Evolutionary conservation across 2,797 vertebrate species (phyloP), one percentile per base, ranked within the genome.

Genomic region (Phrynocephalus vlangalii): DNA sequence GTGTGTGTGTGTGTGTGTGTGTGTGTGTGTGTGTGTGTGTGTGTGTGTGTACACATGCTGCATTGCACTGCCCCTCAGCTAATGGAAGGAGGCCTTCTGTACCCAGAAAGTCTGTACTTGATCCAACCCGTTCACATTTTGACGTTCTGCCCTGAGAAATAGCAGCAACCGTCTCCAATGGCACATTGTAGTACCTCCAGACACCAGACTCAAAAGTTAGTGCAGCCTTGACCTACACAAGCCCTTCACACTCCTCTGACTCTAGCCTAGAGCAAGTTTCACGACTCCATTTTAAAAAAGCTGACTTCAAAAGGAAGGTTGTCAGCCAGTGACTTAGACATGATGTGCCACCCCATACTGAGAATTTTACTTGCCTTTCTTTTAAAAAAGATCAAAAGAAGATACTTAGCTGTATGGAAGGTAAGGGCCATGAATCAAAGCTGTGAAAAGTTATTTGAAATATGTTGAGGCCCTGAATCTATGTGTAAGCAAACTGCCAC

Each of bases 281-380:
- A 87, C 88, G 87, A 93, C 80, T 85, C 90, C 84, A 72, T 93
- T 92, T 88, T 44, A 44, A 0, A 91, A 9, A 82, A 9, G 56
- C 44, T 90, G 87, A 87, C 84, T 91, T 92, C 92, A 92, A 91
- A 94, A 91, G 89, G 72, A 90, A 91, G 83, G 60, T 66, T 95
- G 80, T 79, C 85, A 90, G 38, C 88, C 90, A 90, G 89, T 86
- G 81, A 90, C 10, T 87, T 52, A 82, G 88, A 92, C 70, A 86
- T 63, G 15, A 66, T 33, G 56, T 87, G 80, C 20, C 50, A 71
- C 9, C 24, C 56, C 44, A 85, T 71, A 20, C 91, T 89, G 86
- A 94, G 84, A 91, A 94, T 71, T 82, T 44, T 76, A 86, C 85
- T 87, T 91, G 86, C 71, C 83, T 93, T 87, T 88, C 56, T 93